These are phyloP conservation scores for Orgyia antiqua DNA, from an alignment of 2,888 invertebrate genomes.

Conservation along the genomic window DNA sequence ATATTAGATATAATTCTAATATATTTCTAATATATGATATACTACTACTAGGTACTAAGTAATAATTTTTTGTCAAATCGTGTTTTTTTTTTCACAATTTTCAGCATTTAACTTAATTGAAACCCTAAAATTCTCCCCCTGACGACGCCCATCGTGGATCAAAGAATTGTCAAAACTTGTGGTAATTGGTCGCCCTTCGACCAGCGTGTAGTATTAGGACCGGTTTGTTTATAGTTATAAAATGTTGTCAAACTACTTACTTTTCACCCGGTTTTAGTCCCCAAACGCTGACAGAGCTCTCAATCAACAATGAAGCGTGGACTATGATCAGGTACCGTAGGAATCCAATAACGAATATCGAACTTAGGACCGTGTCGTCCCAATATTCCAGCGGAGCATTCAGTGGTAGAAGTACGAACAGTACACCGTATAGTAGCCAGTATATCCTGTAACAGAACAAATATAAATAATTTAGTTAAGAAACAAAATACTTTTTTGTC, in stretches of 20 bases:
- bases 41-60: too few relatives aligned
- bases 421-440: slow-evolving; percentile 81
- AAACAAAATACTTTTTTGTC: neutral
- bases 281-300: slow-evolving; percentile 86
- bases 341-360: slow-evolving; percentile 83
- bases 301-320: slow-evolving; percentile 84
- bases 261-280: slow-evolving; percentile 83
- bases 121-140: too few relatives aligned
- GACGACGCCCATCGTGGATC: too few relatives aligned
- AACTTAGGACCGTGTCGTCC: slow-evolving; percentile 81
- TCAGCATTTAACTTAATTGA: too few relatives aligned
- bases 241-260: slow-evolving; percentile 80
- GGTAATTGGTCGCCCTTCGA: too few relatives aligned
- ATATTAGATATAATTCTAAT: too few relatives aligned
- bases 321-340: slow-evolving; percentile 81
- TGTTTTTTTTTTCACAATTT: too few relatives aligned
- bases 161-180: too few relatives aligned
- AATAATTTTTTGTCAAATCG: too few relatives aligned
- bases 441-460: slow-evolving; percentile 75
- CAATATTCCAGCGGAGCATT: slow-evolving; percentile 89
- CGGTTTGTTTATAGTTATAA: too few relatives aligned
- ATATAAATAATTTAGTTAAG: neutral
- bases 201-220: too few relatives aligned
- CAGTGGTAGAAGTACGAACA: slow-evolving; percentile 83
- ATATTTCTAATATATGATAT: too few relatives aligned